Conservation (phyloP, 64 coral and sea anemone genomes). For the Stichodactyla helianthus region DNA sequence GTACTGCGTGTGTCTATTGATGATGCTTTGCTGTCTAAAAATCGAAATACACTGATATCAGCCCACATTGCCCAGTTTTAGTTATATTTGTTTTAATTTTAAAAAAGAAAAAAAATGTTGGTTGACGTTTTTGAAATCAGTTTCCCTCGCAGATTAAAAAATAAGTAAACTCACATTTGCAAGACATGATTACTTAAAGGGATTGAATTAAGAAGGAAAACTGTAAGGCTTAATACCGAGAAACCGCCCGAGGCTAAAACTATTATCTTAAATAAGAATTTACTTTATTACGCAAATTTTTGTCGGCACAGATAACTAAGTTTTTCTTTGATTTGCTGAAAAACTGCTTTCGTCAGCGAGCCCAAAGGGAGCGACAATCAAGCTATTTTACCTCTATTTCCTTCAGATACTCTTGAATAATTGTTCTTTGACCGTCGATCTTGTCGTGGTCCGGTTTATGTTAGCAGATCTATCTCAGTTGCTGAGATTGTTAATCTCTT, state of each 20-base stretch:
- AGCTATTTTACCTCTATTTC: background rate
- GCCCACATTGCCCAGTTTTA: background rate
- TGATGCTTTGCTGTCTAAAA: background rate
- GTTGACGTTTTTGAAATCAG: background rate
- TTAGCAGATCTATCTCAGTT: background rate
- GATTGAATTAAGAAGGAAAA: background rate
- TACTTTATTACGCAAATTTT: background rate
- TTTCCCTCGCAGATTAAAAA: background rate
- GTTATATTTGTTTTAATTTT: background rate
- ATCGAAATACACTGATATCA: background rate
- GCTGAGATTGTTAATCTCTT: background rate
- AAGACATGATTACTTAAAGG: slow-evolving; percentile 3
- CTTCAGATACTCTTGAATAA: background rate
- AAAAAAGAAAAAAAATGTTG: background rate
- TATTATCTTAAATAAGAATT: background rate
- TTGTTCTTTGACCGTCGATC: background rate
- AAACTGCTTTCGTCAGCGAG: background rate
- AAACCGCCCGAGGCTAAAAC: background rate
- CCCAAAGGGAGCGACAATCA: background rate
- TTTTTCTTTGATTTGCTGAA: background rate
- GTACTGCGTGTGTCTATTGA: background rate
- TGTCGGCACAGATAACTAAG: background rate
- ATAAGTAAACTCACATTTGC: background rate
- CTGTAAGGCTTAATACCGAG: background rate
- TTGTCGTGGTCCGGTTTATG: background rate